Evolutionary conservation across 2,888 invertebrate genomes (phyloP).

Genomic region (Parochlus steinenii): DNA sequence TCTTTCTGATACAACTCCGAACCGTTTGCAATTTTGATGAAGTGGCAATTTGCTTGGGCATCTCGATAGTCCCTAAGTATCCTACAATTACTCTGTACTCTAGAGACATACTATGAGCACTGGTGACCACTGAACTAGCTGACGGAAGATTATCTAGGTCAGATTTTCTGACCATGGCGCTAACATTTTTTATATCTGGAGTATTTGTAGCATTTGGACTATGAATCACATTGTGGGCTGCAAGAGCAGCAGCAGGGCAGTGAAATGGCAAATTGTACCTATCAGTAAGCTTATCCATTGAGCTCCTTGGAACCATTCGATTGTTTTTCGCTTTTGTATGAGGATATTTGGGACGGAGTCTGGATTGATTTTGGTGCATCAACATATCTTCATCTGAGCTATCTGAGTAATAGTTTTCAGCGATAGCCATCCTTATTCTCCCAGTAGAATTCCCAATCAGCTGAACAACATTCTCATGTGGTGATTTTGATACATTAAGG

Average conservation of each 20-base stretch:
- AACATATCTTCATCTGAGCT: constrained; percentile 60
- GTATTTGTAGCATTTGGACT: constrained; percentile 21
- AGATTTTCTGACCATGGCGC: constrained; percentile 26
- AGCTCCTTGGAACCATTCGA: constrained; percentile 12
- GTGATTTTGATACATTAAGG: constrained; percentile 75
- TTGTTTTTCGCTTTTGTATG: constrained; percentile 29
- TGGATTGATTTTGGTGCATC: constrained; percentile 37
- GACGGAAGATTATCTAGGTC: constrained; percentile 17
- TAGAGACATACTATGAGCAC: constrained; percentile 31
- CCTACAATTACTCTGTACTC: constrained; percentile 79
- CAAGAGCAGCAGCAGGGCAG: constrained; percentile 17
- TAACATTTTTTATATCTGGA: constrained; percentile 30
- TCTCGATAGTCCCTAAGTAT: constrained; percentile 90
- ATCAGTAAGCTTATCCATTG: constrained; percentile 1
- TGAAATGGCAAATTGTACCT: constrained; percentile 5
- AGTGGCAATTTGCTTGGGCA: constrained; percentile 66
- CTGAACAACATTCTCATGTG: constrained; percentile 85
- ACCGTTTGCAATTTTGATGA: constrained; percentile 62
- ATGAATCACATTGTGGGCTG: constrained; percentile 19
- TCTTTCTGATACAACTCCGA: constrained; percentile 71
- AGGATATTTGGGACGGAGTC: constrained; percentile 37
- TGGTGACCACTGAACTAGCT: constrained; percentile 11
- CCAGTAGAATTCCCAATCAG: constrained; percentile 77
- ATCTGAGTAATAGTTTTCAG: constrained; percentile 71
- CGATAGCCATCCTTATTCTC: constrained; percentile 68